These are phyloP conservation scores for Prinia subflava DNA, from an alignment of 2,113 vertebrate genomes.

Conservation along the genomic window DNA sequence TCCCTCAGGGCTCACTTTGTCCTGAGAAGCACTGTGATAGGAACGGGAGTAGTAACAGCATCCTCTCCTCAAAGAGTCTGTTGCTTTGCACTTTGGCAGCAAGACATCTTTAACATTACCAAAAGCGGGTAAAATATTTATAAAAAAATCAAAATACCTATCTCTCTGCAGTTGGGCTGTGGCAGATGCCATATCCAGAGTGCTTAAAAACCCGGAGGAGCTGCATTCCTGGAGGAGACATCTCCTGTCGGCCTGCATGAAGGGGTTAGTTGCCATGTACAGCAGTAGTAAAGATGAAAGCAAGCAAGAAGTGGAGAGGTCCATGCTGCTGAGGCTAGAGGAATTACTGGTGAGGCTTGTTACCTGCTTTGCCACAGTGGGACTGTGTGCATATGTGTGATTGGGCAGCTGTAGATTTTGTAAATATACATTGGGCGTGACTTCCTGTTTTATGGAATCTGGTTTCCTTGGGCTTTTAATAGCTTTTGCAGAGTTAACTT, in stretches of 20 bases:
- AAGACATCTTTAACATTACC: background rate
- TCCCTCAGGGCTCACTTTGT: background rate
- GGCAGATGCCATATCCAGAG: constrained; percentile 77
- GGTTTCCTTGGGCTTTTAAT: background rate
- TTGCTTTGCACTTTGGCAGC: background rate
- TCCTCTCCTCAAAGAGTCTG: background rate
- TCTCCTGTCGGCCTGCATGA: constrained; percentile 77
- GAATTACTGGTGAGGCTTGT: constrained; percentile 71
- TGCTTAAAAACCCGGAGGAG: constrained; percentile 66
- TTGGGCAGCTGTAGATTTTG: background rate
- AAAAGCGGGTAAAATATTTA: background rate
- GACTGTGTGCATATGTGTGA: background rate
- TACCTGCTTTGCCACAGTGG: background rate
- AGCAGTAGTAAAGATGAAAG: constrained; percentile 50
- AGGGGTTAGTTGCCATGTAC: constrained; percentile 75
- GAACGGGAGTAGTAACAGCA: background rate
- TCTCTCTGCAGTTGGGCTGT: constrained; percentile 81
- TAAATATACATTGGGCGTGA: background rate
- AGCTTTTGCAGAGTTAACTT: background rate
- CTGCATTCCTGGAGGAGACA: constrained; percentile 76
- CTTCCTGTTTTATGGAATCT: background rate
- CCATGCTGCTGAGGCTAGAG: constrained; percentile 76
- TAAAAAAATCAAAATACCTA: background rate
- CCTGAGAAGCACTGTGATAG: background rate
- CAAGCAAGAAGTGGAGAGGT: constrained; percentile 67